Evolutionary conservation across 2,888 invertebrate species (phyloP).

Genomic region (Rotaria socialis): DNA sequence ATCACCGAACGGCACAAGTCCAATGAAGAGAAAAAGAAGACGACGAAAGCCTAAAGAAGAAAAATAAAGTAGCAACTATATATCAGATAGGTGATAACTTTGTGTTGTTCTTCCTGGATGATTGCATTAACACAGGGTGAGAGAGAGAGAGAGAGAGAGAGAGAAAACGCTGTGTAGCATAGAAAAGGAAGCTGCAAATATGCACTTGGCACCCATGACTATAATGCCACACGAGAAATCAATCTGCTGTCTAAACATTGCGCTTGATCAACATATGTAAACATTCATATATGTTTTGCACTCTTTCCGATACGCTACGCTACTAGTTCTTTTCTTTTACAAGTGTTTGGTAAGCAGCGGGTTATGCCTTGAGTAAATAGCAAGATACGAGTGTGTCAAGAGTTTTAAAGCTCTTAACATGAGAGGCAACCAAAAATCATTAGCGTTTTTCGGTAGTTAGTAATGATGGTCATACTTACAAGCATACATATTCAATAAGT

Average conservation of each 20-base stretch:
- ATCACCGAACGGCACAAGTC: not conserved
- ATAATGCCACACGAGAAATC: constrained; percentile 11
- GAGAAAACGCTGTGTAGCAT: not conserved
- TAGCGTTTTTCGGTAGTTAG: not conserved
- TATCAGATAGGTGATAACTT: constrained; percentile 3
- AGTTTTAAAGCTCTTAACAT: not conserved
- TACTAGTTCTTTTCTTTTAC: not conserved
- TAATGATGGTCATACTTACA: too few species aligned
- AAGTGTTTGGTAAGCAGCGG: constrained; percentile 18
- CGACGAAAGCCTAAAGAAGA: not conserved
- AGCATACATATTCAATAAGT: not conserved
- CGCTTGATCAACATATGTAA: constrained; percentile 24
- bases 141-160: not conserved
- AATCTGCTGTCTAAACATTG: constrained; percentile 26
- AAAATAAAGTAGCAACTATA: not conserved
- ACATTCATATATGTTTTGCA: not conserved
- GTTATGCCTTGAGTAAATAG: not conserved
- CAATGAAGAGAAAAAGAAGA: not conserved
- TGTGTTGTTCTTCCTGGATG: not conserved
- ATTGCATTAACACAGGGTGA: not conserved
- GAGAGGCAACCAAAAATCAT: constrained; percentile 2
- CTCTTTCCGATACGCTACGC: not conserved
- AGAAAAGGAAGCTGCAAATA: constrained; percentile 20
- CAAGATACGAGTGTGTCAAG: not conserved
- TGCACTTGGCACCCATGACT: constrained; percentile 17